These are phyloP conservation scores for Holacanthella duospinosa DNA, from an alignment of 2,888 invertebrate genomes.

Conservation along the genomic window DNA sequence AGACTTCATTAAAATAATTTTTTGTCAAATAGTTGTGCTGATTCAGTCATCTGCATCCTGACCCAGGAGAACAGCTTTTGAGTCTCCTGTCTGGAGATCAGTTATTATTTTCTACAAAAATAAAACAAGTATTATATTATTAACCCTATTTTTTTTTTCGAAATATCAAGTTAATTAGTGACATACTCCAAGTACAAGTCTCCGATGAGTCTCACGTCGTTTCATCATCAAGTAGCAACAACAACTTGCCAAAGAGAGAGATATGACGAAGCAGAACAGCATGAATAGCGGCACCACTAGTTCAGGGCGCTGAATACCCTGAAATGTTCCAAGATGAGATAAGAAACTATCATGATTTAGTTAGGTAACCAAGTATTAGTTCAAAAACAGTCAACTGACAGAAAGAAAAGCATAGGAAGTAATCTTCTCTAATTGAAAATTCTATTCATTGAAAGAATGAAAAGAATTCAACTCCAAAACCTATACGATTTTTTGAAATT, in stretches of 20 bases:
- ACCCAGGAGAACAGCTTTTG: slow-evolving; percentile 29
- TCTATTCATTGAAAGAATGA: no score
- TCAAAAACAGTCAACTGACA: no score
- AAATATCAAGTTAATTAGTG: not conserved
- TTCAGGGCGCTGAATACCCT: slow-evolving; percentile 34
- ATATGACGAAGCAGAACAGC: slow-evolving; percentile 26
- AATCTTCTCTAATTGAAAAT: no score
- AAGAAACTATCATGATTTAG: not conserved
- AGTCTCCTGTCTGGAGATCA: slow-evolving; percentile 34
- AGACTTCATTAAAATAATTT: not conserved
- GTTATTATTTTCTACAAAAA: slow-evolving; percentile 35
- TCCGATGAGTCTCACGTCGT: slow-evolving; percentile 25
- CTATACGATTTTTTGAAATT: no score
- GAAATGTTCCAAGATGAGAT: not conserved
- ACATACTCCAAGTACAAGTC: slow-evolving; percentile 34
- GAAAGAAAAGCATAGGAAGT: no score
- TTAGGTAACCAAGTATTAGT: no score
- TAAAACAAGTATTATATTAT: not conserved
- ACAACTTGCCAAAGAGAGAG: slow-evolving; percentile 26
- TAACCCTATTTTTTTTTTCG: not conserved
- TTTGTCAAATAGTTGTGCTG: not conserved
- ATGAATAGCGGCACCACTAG: slow-evolving; percentile 33
- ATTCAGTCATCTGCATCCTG: slow-evolving; percentile 12
- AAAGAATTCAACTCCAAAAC: no score
- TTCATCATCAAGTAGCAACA: slow-evolving; percentile 34